Conservation (phyloP, 2,888 invertebrate species). For the Ypsolopha scabrella region DNA sequence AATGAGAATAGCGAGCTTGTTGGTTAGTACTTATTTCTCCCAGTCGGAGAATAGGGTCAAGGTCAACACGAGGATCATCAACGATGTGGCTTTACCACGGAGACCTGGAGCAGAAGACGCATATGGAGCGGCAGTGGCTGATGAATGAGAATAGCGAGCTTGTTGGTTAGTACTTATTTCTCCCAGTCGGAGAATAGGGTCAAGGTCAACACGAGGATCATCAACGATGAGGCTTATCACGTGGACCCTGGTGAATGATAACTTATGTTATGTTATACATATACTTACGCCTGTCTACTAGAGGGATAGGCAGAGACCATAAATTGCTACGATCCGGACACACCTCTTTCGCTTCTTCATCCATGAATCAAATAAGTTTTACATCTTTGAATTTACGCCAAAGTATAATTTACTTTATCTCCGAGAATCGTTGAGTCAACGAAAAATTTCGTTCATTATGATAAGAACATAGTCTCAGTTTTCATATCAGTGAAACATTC, state of each 20-base stretch:
- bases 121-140: constrained; percentile 93
- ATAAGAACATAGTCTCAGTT: too few species aligned
- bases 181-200: constrained; percentile 65
- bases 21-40: constrained; percentile 55
- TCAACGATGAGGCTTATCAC: constrained; percentile 97
- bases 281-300: too few species aligned
- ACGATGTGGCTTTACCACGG: constrained; percentile 97
- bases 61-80: constrained; percentile 92
- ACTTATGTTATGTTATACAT: too few species aligned
- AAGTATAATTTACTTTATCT: too few species aligned
- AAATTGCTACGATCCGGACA: too few species aligned
- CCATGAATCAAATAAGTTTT: too few species aligned
- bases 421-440: too few species aligned
- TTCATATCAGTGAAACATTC: too few species aligned
- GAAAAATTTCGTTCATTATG: too few species aligned
- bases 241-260: constrained; percentile 88
- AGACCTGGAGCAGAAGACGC: constrained; percentile 92
- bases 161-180: constrained; percentile 65
- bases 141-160: constrained; percentile 84
- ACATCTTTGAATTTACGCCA: too few species aligned
- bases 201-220: constrained; percentile 91
- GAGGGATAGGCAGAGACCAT: too few species aligned
- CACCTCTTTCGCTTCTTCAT: too few species aligned
- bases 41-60: constrained; percentile 73
- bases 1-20: constrained; percentile 84